These are phyloP conservation scores for Drosophila peninsularis DNA, from an alignment of 2,888 invertebrate genomes.

Conservation along the genomic window DNA sequence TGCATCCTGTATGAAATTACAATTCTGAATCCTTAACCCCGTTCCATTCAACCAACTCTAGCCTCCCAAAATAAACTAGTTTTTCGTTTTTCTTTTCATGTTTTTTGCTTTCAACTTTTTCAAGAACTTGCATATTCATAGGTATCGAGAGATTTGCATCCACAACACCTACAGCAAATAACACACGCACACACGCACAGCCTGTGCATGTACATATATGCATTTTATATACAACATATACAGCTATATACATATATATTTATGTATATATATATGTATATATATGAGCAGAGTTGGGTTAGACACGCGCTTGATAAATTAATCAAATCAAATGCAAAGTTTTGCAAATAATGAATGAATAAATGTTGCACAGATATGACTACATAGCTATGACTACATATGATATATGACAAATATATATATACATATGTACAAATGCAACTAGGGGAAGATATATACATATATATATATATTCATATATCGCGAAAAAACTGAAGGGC, in stretches of 20 bases:
- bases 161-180: slow-evolving; percentile 71
- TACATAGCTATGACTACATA: background rate
- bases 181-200: slow-evolving; percentile 13
- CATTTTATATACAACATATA: slow-evolving; percentile 16
- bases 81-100: slow-evolving; percentile 1
- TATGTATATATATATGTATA: slow-evolving; percentile 10
- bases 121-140: slow-evolving; percentile 33
- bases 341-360: slow-evolving; percentile 55
- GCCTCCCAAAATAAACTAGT: background rate
- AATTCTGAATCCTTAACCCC: background rate
- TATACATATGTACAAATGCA: slow-evolving; percentile 31
- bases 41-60: slow-evolving; percentile 21
- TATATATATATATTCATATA: background rate
- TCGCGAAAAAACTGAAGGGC: slow-evolving; percentile 1
- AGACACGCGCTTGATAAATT: slow-evolving; percentile 59
- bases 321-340: slow-evolving; percentile 65
- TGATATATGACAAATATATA: slow-evolving; percentile 2
- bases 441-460: slow-evolving; percentile 7
- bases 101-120: slow-evolving; percentile 15
- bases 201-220: slow-evolving; percentile 8
- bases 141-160: slow-evolving; percentile 48
- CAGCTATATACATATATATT: slow-evolving; percentile 12
- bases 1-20: background rate
- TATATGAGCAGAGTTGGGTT: background rate
- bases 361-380: slow-evolving; percentile 42